Base-by-base conservation (phyloP, 1,140 invertebrate genomes). In the Bombus waltoni region DNA sequence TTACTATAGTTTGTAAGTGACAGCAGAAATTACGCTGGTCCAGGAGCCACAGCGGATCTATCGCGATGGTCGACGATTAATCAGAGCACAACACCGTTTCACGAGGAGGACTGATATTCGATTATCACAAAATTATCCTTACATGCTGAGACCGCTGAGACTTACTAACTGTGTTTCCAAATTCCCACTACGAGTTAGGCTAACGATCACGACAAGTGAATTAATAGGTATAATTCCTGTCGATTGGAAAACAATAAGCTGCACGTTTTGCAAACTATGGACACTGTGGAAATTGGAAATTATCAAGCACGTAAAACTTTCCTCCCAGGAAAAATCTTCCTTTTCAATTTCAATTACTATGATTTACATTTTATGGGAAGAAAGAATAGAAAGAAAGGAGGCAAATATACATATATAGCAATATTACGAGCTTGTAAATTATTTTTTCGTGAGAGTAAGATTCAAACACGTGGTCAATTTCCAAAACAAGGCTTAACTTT, bases 121-220 rank as follows among this genome's bases (percentile, higher is more conserved):
- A 85, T 79, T 79, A 85, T 40, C 76, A 65, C 53, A 78, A 72
- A 83, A 83, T 76, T 75, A 76, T 83, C 72, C 42, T 76, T 83
- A 75, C 81, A 75, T 66, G 72, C 72, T 65, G 40, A 44, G n/a
- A 73, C 40, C 59, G 76, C 8, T 25, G 66, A 38, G 66, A 72
- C 8, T 35, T 35, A 44, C 40, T 68, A 83, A 83, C 59, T 66
- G n/a, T 15, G 22, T 75, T 83, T 40, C 62, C 44, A 75, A 76
- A 38, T 66, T 78, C 42, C 59, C n/a, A 62, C 10, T 35, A 22
- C 9, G 28, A 35, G 72, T 53, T 83, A 75, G 9, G 15, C 2
- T 35, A 47, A 40, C 72, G 81, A 83, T 66, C 35, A 28, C 15
- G 25, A 25, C 28, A 13, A 38, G 1, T 13, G 35, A 18, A 76